phyloP scores from a whole-genome alignment of 2,797 vertebrate species.

The Tapirus indicus region DNA sequence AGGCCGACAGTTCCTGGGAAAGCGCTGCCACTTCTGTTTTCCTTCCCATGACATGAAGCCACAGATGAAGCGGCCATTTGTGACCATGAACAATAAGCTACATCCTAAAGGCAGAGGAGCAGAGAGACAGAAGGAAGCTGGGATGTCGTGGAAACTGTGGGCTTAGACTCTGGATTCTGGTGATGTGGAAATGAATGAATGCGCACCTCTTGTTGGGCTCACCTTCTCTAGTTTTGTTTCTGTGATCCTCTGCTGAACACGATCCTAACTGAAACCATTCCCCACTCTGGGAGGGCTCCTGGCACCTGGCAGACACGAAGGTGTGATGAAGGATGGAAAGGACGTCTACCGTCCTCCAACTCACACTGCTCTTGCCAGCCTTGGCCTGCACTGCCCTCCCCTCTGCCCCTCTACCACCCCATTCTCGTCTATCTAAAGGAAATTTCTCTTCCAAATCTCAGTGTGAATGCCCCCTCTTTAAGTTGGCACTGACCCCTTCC shows the following conservation, averaged over 20 bases:
- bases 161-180: not conserved
- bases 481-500: not conserved
- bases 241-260: not conserved
- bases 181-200: not conserved
- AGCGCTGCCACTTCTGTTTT: not conserved
- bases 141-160: not conserved
- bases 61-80: not conserved
- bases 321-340: accelerated
- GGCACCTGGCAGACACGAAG: accelerated
- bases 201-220: accelerated
- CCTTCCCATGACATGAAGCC: not conserved
- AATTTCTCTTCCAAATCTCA: not conserved
- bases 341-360: not conserved
- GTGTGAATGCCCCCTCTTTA: not conserved
- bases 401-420: not conserved
- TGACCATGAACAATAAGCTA: not conserved
- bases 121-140: not conserved
- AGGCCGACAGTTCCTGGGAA: not conserved
- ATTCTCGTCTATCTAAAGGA: not conserved
- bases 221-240: not conserved
- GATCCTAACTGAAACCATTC: not conserved
- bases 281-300: not conserved
- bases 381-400: not conserved
- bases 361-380: not conserved
- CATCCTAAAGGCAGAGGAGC: not conserved